phyloP scores from a whole-genome alignment of 64 coral and sea anemone genomes.

The Stylophora pistillata region DNA sequence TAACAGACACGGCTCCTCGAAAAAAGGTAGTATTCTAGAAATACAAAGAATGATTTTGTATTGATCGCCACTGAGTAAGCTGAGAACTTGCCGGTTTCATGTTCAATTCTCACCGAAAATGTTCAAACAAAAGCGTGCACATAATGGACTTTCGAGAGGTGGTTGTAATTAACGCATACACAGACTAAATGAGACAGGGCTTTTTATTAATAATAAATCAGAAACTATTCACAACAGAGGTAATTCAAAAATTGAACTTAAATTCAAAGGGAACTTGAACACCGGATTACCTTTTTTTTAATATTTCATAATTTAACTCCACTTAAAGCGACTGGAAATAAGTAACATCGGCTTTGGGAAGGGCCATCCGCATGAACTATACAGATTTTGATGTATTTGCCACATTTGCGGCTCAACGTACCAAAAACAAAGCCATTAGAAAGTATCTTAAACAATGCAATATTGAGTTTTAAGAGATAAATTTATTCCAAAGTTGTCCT shows the following conservation, averaged over 20 bases:
- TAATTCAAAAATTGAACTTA: slow-evolving; percentile 6
- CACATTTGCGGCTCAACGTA: not conserved
- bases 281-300: not conserved
- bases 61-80: not conserved
- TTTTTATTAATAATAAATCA: slow-evolving; percentile 30
- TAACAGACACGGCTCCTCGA: not conserved
- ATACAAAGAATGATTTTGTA: not conserved
- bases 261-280: not conserved
- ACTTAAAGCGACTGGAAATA: not conserved
- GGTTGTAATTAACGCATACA: not conserved
- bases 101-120: not conserved
- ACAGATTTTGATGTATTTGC: not conserved
- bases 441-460: not conserved
- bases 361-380: not conserved
- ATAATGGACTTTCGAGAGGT: slow-evolving; percentile 1
- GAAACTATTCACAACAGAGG: slow-evolving; percentile 12
- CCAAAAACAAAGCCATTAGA: slow-evolving; percentile 15
- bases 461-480: slow-evolving; percentile 12
- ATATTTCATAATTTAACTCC: slow-evolving; percentile 16
- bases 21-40: not conserved
- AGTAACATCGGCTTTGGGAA: not conserved
- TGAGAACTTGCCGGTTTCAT: not conserved
- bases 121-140: slow-evolving; percentile 20
- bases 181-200: not conserved
- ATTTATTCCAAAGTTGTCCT: slow-evolving; percentile 37